phyloP scores from a whole-genome alignment of 1,140 invertebrate genomes.

The Oryctes rhinoceros region DNA sequence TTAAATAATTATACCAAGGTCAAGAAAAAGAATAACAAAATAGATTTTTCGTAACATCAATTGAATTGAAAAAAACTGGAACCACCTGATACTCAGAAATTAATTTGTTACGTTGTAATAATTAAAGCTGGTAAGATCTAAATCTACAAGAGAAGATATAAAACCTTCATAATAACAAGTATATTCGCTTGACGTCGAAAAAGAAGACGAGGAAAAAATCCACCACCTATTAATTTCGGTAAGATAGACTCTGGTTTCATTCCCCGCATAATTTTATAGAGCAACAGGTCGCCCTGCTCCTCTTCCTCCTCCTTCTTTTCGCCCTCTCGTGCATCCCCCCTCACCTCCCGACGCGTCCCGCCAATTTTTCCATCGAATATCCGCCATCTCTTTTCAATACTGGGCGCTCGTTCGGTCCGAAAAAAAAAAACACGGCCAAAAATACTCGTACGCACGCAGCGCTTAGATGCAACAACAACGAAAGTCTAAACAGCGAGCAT shows the following conservation, averaged over 20 bases:
- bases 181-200: neutral
- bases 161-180: too few species aligned
- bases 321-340: neutral
- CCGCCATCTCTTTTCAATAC: neutral
- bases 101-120: too few species aligned
- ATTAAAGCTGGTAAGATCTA: too few species aligned
- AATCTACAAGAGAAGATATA: too few species aligned
- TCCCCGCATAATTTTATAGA: slow-evolving; percentile 38
- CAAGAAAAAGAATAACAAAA: too few species aligned
- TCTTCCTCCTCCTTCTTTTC: neutral
- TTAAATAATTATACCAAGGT: too few species aligned
- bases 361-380: slow-evolving; percentile 1
- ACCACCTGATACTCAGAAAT: too few species aligned
- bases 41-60: too few species aligned
- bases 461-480: slow-evolving; percentile 1
- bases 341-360: neutral
- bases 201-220: neutral
- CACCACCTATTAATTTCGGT: slow-evolving; percentile 38
- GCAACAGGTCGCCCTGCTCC: slow-evolving; percentile 32
- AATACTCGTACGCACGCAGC: neutral
- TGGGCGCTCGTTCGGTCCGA: neutral
- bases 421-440: neutral
- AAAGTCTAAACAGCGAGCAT: neutral
- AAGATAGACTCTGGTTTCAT: slow-evolving; percentile 15
- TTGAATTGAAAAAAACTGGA: too few species aligned